These are phyloP conservation scores for Agonopterix arenella DNA, from an alignment of 2,888 invertebrate genomes.

Conservation along the genomic window DNA sequence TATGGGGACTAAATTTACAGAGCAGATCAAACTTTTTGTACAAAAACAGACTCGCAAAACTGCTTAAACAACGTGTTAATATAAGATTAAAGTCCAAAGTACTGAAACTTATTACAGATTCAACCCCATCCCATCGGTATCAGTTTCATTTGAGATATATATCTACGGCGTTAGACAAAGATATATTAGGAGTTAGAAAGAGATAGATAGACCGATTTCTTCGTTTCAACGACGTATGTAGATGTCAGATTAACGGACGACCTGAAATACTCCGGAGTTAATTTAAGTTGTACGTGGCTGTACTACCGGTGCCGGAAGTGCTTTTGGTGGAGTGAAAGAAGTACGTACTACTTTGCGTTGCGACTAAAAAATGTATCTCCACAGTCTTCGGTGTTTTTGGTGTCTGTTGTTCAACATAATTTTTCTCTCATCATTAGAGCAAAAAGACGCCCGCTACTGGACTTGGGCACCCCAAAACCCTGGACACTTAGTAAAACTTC, in stretches of 20 bases:
- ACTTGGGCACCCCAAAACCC: too few species aligned
- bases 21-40: too few species aligned
- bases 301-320: conserved; percentile 24
- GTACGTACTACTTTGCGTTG: too few species aligned
- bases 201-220: conserved; percentile 30
- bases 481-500: too few species aligned
- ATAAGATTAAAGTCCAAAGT: conserved; percentile 2
- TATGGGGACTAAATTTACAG: too few species aligned
- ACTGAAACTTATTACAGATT: background rate
- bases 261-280: conserved; percentile 42
- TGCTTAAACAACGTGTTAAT: background rate
- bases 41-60: too few species aligned
- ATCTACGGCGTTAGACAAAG: too few species aligned
- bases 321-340: conserved; percentile 5
- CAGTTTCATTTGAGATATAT: conserved; percentile 20
- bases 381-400: too few species aligned
- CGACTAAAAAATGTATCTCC: too few species aligned
- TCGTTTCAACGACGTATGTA: conserved; percentile 47
- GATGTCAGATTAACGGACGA: conserved; percentile 49
- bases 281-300: conserved; percentile 45
- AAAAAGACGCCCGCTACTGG: too few species aligned
- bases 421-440: too few species aligned
- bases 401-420: too few species aligned
- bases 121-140: conserved; percentile 5
- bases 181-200: conserved; percentile 15